Base-by-base conservation (phyloP, 2,797 vertebrate species). In the Typhlichthys eigenmanni region DNA sequence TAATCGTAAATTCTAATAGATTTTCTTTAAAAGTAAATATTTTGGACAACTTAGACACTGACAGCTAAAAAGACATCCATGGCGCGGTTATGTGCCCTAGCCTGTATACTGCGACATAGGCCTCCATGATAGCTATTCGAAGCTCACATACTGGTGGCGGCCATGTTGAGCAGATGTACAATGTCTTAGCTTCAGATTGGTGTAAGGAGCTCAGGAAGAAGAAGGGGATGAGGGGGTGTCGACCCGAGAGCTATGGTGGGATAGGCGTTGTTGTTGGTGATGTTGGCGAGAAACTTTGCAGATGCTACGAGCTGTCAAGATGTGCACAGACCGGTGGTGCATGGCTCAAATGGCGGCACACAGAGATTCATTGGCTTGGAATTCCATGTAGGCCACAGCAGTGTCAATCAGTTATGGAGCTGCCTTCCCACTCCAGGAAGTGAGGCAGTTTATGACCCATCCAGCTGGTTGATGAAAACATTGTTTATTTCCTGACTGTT, bases 111-210 rank as follows among this genome's bases (percentile, higher is more conserved):
- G 14, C 62, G 64, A 19, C 62, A 61, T 13, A 76, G 74, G 81
- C 76, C 78, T 82, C 68, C 5, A 58, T 48, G 71, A 29, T 47
- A 70, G 74, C 61, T 54, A 58, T 62, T 64, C 29, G 29, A 74
- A 73, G 84, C 86, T 89, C 83, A 79, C 74, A 69, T 58, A 63
- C 82, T 76, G 24, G 73, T 75, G 71, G 85, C 78, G 64, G 83
- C 84, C 73, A 80, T 83, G 75, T 85, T 87, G 87, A 90, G 87
- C 86, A 92, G 87, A 90, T 91, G 87, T 71, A 86, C 79, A 68
- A 60, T 79, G 86, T 85, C 86, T 90, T 88, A 83, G 76, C 74
- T 79, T 82, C 76, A 81, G 80, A 85, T 77, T 75, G 80, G 72
- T 38, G 56, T 79, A 84, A 83, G 59, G 75, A 75, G 64, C 82